Evolutionary conservation across 2,888 invertebrate species (phyloP), one percentile per base, ranked within the genome.

Genomic region (Idaea biselata): DNA sequence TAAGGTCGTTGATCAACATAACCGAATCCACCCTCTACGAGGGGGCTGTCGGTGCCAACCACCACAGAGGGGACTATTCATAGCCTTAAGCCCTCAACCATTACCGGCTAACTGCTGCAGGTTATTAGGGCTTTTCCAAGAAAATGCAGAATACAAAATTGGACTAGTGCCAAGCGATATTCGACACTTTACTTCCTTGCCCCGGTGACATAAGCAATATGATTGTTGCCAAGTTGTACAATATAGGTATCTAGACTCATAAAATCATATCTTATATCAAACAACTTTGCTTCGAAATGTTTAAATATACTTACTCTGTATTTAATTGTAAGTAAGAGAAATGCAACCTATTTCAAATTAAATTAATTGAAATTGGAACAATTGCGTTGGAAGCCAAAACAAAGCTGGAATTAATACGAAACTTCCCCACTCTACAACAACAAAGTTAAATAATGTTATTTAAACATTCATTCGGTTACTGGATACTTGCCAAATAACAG

Each of bases 51-150:
- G 72, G 73, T 74, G 71, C 59, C 63, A 64, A 62, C 70, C 70
- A 65, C 76, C 76, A 73, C 77, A 67, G 69, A 63, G 75, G 68
- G 73, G 77, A 79, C 81, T 83, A 87, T 86, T 85, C 83, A 83
- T 83, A 86, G 81, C 82, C 81, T 83, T 86, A 86, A 83, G 74
- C 79, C 74, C 75, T 81, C 72, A 63, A 67, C 78, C 78, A 80
- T 84, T 86, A 84, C 82, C 80, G 79, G 74, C 76, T 76, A 79
- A 80, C 78, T 78, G 72, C 72, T 69, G 73, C 79, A 83, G 79
- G 80, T 83, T 86, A 84, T 86, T 83, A 82, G 81, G 78, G 80
- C 79, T 81, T 82, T 82, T 81, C 79, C 80, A 77, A 79, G 75
- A 77, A 79, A 80, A 73, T 79, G 77, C 77, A 82, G 73, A 64